Percentiles rank a stretch among this genome's conserved stretches.
These are phyloP conservation scores for Pan troglodytes DNA, from an alignment of 2,113 vertebrate genomes.

Conservation along the genomic window NHGRI_mPanTro3-v2.1_pri NC_072398.2:177215501-177216000, in stretches of 20 bases:
- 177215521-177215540: too few species aligned
- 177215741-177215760: not conserved
- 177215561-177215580: too few species aligned
- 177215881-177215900: not conserved
- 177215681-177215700: not conserved
- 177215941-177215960: not conserved
- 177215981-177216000: conserved; percentile 17
- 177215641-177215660: not conserved
- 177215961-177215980: not conserved
- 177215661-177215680: not conserved
- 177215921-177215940: not conserved
- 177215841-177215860: not conserved
- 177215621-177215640: not conserved
- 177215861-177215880: not conserved
- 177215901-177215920: not conserved
- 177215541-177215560: too few species aligned
- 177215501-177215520: too few species aligned
- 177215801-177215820: not conserved
- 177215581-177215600: too few species aligned
- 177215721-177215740: conserved; percentile 1
- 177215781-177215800: not conserved
- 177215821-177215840: not conserved
- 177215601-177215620: too few species aligned
- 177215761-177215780: not conserved
- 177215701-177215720: conserved; percentile 25